Evolutionary conservation across 2,797 vertebrate species (phyloP), one percentile per base, ranked within the genome.

Genomic region (Pagetopsis macropterus): DNA sequence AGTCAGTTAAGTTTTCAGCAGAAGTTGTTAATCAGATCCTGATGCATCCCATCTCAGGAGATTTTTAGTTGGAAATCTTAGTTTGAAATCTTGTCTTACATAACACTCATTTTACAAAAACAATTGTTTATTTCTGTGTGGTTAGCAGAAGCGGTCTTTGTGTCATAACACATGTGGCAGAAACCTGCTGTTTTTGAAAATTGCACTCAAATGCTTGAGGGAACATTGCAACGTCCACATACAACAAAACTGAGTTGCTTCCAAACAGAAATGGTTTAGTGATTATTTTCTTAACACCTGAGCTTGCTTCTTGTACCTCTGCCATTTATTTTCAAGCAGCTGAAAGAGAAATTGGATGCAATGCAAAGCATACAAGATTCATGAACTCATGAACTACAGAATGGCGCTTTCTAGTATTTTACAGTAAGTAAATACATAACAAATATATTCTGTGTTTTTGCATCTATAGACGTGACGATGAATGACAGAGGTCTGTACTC

Each of bases 401-500:
- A 48, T 31, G 1, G 9, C 8, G 57, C 10, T 21, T 68, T 56
- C 17, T 16, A 57, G 31, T 40, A 31, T 21, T 61, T 59, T 16
- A 37, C 33, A 37, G 33, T 37, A 77, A 41, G 3, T 13, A 19
- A 21, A 50, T 5, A 16, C 1, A 17, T 11, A 11, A 5, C 16
- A 27, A 5, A 14, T 44, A 14, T 44, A 64, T 61, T 51, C 41
- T 76, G 3, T 58, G 16, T 80, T 59, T 76, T 23, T 74, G 5
- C 8, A 4, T 52, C 55, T 15, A 52, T 58, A 99, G 98, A 92
- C 15, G 94, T 96, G 78, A 92, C 87, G 0, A 90, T 92, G 87
- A 95, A 92, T 0, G 97, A 99, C 83, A 93, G 84, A 83, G 98
- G 98, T 12, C 91, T 94, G 0, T 98, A 99, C 65, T 96, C 96